Evolutionary conservation across 2,113 vertebrate species (phyloP).

Genomic region (Climacteris rufus): DNA sequence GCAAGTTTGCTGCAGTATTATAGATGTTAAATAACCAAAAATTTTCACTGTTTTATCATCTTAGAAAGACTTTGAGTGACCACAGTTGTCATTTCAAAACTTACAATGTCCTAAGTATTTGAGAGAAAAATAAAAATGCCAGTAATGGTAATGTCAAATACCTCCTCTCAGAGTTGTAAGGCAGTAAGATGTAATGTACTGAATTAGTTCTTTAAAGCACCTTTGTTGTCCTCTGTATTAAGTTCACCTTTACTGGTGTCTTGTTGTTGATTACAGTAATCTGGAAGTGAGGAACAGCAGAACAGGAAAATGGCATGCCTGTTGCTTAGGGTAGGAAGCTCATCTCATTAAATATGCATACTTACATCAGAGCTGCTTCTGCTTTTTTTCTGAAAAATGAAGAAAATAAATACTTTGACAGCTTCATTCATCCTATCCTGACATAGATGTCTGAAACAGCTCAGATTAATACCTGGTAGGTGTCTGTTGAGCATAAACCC

Average conservation of each 20-base stretch:
- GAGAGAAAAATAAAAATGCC: neutral
- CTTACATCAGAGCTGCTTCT: neutral
- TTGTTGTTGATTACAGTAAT: neutral
- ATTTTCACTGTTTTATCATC: neutral
- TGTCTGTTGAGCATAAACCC: neutral
- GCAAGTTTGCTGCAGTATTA: neutral
- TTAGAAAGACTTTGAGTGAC: neutral
- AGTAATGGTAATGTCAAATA: neutral
- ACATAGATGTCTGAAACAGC: neutral
- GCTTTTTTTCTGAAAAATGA: neutral
- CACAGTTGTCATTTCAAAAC: neutral
- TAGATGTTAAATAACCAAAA: neutral
- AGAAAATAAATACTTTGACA: neutral
- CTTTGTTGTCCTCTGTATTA: neutral
- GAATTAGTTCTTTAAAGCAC: neutral
- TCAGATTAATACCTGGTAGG: neutral
- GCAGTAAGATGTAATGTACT: neutral
- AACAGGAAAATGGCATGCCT: neutral
- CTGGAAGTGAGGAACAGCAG: neutral
- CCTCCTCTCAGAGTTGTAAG: neutral
- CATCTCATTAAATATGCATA: neutral
- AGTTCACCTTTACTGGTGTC: neutral
- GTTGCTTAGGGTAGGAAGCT: neutral
- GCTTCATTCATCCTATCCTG: neutral
- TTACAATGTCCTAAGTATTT: neutral